Conservation (phyloP, 2,888 invertebrate species). For the Apoda limacodes region DNA sequence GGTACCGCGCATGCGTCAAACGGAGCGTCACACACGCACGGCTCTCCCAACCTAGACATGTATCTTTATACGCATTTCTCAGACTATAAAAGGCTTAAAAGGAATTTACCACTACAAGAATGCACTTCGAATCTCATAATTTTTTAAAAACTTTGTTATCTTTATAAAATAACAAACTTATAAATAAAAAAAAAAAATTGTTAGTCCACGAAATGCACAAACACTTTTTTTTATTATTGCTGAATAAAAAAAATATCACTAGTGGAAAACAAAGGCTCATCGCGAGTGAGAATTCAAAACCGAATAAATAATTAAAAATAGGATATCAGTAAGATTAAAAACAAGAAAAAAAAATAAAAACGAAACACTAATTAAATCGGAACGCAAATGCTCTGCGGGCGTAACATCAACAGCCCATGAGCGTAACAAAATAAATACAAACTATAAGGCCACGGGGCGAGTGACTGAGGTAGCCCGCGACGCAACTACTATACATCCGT, state of each 20-base stretch:
- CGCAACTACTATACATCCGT: conserved; percentile 47
- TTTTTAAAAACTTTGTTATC: conserved; percentile 48
- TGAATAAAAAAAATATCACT: conserved; percentile 67
- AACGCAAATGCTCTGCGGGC: conserved; percentile 58
- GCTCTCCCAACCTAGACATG: conserved; percentile 24
- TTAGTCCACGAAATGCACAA: conserved; percentile 61
- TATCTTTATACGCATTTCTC: conserved; percentile 42
- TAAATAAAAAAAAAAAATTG: conserved; percentile 54
- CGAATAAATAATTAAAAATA: conserved; percentile 63
- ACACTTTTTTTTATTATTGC: conserved; percentile 62
- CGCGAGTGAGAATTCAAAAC: conserved; percentile 56
- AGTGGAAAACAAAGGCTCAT: conserved; percentile 64
- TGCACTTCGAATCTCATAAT: conserved; percentile 68
- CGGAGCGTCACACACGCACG: conserved; percentile 19
- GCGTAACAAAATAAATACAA: conserved; percentile 65
- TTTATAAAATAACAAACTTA: too few relatives aligned
- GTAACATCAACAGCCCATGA: conserved; percentile 64
- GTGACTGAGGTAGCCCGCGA: conserved; percentile 67
- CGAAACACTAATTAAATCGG: conserved; percentile 53
- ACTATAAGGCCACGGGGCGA: conserved; percentile 60
- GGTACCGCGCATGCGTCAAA: conserved; percentile 14
- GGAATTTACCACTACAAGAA: conserved; percentile 65
- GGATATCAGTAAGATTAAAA: conserved; percentile 46
- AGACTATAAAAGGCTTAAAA: conserved; percentile 67
- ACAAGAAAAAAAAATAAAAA: conserved; percentile 47